A percentile compares a stretch with the other conserved stretches of the same genome.
Conservation (phyloP, 2,797 vertebrate genomes). For the Aplochiton taeniatus region DNA sequence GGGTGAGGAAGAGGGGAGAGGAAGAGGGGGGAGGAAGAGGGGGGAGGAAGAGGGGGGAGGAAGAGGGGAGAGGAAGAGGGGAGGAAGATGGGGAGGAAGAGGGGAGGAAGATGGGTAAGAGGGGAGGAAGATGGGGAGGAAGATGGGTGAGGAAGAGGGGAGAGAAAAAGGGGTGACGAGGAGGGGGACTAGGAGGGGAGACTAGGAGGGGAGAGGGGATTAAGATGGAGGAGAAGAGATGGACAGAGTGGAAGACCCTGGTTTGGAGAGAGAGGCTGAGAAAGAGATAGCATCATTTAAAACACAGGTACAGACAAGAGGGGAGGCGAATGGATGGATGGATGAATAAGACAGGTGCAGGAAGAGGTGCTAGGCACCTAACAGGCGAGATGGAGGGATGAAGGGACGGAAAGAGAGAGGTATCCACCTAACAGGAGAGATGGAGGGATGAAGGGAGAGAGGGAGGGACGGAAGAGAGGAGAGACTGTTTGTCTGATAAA, state of each 20-base stretch:
- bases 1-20: not conserved
- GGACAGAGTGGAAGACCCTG: not conserved
- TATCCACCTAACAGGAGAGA: too few species aligned
- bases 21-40: not conserved
- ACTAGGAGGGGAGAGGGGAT: not conserved
- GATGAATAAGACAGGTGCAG: too few species aligned
- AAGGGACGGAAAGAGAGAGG: too few species aligned
- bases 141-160: not conserved
- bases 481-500: not conserved
- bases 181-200: constrained; percentile 1
- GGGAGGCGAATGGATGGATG: too few species aligned
- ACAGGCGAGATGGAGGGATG: too few species aligned
- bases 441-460: not conserved
- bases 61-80: not conserved
- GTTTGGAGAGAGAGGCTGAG: not conserved
- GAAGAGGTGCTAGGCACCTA: too few species aligned
- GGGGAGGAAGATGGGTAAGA: not conserved
- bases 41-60: not conserved
- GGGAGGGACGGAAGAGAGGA: not conserved
- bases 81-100: not conserved
- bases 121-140: not conserved
- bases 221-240: not conserved
- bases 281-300: not conserved
- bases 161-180: not conserved
- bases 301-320: too few species aligned